Evolutionary conservation across 1,140 invertebrate species (phyloP).

Genomic region (Aphelenchoides fujianensis): DNA sequence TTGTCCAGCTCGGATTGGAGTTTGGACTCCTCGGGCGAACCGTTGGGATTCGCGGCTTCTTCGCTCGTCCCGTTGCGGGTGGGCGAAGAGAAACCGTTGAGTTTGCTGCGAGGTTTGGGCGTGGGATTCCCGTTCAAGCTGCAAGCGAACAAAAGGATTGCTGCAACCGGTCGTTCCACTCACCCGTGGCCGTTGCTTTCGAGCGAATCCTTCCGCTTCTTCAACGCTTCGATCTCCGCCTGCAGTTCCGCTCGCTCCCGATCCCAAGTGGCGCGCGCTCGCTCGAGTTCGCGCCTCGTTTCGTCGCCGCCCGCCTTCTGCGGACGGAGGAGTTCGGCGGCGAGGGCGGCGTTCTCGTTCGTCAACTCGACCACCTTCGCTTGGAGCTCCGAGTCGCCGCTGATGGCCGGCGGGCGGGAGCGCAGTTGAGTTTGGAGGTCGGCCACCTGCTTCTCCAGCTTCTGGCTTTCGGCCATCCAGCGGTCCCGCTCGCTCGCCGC

Average conservation of each 20-base stretch:
- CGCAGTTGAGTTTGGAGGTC: not conserved
- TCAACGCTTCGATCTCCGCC: not conserved
- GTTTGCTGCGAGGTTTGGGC: constrained; percentile 14
- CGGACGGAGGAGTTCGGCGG: not conserved
- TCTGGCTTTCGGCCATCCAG: not conserved
- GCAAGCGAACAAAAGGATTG: not conserved
- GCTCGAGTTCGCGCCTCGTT: not conserved
- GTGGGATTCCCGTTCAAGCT: constrained; percentile 3
- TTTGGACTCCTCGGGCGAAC: not conserved
- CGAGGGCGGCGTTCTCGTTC: constrained; percentile 11
- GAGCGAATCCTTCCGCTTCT: not conserved
- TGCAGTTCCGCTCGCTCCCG: constrained; percentile 7
- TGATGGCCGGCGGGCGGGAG: not conserved
- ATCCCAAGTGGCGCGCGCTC: not conserved
- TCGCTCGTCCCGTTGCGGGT: not conserved
- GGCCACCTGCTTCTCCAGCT: not conserved
- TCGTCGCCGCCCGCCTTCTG: not conserved
- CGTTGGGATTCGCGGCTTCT: not conserved
- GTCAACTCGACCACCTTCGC: constrained; percentile 8
- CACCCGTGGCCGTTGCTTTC: constrained; percentile 9
- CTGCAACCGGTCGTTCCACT: not conserved
- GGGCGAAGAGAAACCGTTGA: not conserved
- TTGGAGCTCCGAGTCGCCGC: not conserved
- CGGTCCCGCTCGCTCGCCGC: constrained; percentile 5
- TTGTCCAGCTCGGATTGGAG: constrained; percentile 4